phyloP scores from a whole-genome alignment of 92 coral and sea anemone genomes.

The Porites cylindrica region DNA sequence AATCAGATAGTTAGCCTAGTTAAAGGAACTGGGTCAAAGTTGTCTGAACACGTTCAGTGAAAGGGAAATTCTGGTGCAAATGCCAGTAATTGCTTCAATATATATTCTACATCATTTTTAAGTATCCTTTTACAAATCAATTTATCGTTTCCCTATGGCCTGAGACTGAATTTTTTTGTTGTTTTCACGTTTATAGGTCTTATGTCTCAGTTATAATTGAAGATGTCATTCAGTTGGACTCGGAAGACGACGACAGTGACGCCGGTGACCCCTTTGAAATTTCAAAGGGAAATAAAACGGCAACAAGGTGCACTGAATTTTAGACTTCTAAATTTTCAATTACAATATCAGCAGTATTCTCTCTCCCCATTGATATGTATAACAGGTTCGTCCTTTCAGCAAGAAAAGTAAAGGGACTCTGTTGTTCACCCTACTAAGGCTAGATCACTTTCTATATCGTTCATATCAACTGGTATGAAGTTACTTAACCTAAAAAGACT shows the following conservation, averaged over 20 bases:
- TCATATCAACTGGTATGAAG: no score
- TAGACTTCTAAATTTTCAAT: slow-evolving; percentile 10
- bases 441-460: no score
- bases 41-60: no score
- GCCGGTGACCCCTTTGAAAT: not conserved
- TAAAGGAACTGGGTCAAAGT: not conserved
- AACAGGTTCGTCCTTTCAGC: not conserved
- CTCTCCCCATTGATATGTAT: slow-evolving; percentile 4
- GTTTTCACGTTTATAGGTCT: slow-evolving; percentile 21
- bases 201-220: slow-evolving; percentile 1
- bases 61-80: no score
- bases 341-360: slow-evolving; percentile 15
- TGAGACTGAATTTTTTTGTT: slow-evolving; percentile 15
- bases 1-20: slow-evolving; percentile 5
- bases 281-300: not conserved
- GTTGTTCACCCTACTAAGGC: not conserved
- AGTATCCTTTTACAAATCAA: slow-evolving; percentile 6
- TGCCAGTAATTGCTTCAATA: slow-evolving; percentile 16
- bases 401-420: not conserved
- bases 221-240: slow-evolving; percentile 10
- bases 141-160: slow-evolving; percentile 17
- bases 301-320: slow-evolving; percentile 7
- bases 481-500: no score
- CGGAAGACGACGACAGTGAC: not conserved
- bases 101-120: slow-evolving; percentile 7